Base-by-base conservation (phyloP, 2,113 vertebrate genomes). In the Platysteira castanea region DNA sequence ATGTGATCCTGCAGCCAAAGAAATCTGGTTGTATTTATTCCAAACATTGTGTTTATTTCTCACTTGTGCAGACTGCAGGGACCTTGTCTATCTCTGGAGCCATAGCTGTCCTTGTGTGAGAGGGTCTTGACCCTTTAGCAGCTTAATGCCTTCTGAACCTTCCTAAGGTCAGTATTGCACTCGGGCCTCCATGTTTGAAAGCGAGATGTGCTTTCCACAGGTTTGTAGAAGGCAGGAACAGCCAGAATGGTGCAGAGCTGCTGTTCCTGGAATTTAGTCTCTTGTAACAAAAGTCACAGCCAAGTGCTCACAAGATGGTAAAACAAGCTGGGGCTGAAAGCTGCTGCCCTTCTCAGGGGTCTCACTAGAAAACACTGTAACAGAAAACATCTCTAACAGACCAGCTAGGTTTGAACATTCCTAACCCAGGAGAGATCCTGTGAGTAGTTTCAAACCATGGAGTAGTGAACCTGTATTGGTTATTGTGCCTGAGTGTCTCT, bases 1-100 rank as follows among this genome's bases (percentile, higher is more conserved):
- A 18, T 79, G 16, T 35, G 78, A 4, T 74, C 98, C 98, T 98
- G 91, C 46, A 94, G 57, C 24, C 57, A 93, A 63, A 94, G 52
- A 95, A 39, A 92, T 69, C 19, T 49, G 78, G 6, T 75, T 81
- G 30, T 76, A 14, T 63, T 33, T 60, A 24, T 85, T 78, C 27
- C 42, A 84, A 44, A 31, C 13, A 1, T 11, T 54, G 41, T 56
- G 30, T 42, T 69, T 90, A 33, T 56, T 59, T 27, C 47, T 93
- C 35, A 39, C 20, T 11, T 52, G 27, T 59, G 63, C 67, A 47
- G 19, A 6, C 18, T 89, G 52, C 49, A 68, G 73, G 18, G 50
- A n/a, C 24, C 21, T 53, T 17, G 26, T 67, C 73, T 84, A 0
- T n/a, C 15, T 44, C 35, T 80, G 78, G 44, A 82, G 35, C 33